Percentiles rank a stretch among this genome's conserved stretches.
Evolutionary conservation across 1,140 invertebrate genomes (phyloP).

Genomic region (Cydia splendana): DNA sequence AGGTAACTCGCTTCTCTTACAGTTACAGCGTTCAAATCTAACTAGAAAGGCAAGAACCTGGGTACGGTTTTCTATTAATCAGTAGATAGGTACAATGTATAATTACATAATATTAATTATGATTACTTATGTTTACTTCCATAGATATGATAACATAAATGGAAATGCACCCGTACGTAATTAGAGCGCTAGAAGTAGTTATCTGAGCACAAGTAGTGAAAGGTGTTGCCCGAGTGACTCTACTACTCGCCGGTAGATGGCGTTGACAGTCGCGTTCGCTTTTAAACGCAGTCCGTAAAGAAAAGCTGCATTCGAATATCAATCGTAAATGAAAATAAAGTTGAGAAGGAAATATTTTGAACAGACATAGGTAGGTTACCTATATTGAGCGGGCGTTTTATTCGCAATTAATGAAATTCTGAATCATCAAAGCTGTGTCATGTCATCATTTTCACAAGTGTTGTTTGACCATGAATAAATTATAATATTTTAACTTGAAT

Average conservation of each 20-base stretch:
- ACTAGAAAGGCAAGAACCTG: too few species aligned
- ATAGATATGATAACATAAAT: constrained; percentile 11
- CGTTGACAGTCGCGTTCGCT: constrained; percentile 38
- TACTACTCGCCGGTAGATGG: constrained; percentile 52
- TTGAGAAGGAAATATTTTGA: not conserved
- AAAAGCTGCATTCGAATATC: not conserved
- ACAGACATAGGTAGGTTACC: not conserved
- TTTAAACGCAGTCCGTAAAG: not conserved
- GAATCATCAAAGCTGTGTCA: not conserved
- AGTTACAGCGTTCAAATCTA: too few species aligned
- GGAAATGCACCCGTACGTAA: not conserved
- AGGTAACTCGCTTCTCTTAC: too few species aligned
- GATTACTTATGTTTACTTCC: not conserved
- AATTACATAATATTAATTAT: constrained; percentile 8
- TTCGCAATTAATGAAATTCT: not conserved
- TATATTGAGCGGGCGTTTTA: not conserved
- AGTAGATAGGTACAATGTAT: not conserved
- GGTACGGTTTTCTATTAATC: not conserved
- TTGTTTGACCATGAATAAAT: not conserved
- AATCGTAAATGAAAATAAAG: not conserved
- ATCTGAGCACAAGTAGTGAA: constrained; percentile 15
- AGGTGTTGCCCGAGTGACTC: constrained; percentile 28
- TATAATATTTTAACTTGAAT: not conserved
- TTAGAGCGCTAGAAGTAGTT: not conserved
- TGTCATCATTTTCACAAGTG: not conserved